Evolutionary conservation across 2,888 invertebrate genomes (phyloP).

Genomic region (Papilio elwesi): DNA sequence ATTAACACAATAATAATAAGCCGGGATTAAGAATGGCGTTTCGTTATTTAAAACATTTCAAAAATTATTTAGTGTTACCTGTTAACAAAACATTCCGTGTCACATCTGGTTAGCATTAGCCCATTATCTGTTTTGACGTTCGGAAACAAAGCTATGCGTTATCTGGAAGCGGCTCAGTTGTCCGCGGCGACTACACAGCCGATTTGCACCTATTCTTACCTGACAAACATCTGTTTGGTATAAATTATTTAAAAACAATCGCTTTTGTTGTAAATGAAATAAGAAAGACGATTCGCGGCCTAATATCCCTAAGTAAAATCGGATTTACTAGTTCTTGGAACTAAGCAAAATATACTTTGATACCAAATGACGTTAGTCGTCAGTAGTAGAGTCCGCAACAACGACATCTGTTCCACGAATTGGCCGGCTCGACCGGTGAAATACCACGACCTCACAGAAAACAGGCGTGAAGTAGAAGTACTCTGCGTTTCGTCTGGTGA

Average conservation of each 20-base stretch:
- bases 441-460: no score
- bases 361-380: background rate
- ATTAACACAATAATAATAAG: background rate
- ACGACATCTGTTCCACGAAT: no score
- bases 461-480: no score
- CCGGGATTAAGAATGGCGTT: background rate
- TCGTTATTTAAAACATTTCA: background rate
- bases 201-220: slow-evolving; percentile 4
- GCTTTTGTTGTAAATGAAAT: slow-evolving; percentile 9
- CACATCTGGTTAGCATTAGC: slow-evolving; percentile 33
- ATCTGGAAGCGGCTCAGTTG: slow-evolving; percentile 9
- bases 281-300: background rate
- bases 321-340: background rate
- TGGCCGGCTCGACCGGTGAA: no score
- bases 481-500: no score
- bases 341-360: background rate
- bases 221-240: slow-evolving; percentile 30
- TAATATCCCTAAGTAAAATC: background rate
- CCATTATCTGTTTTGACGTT: background rate
- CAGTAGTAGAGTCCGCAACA: no score
- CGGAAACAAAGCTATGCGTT: slow-evolving; percentile 1
- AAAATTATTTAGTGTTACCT: slow-evolving; percentile 18
- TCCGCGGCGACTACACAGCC: slow-evolving; percentile 1
- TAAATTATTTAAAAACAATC: slow-evolving; percentile 8
- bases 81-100: slow-evolving; percentile 1